Evolutionary conservation across 2,113 vertebrate species (phyloP).

Genomic region (Protobothrops flavoviridis): DNA sequence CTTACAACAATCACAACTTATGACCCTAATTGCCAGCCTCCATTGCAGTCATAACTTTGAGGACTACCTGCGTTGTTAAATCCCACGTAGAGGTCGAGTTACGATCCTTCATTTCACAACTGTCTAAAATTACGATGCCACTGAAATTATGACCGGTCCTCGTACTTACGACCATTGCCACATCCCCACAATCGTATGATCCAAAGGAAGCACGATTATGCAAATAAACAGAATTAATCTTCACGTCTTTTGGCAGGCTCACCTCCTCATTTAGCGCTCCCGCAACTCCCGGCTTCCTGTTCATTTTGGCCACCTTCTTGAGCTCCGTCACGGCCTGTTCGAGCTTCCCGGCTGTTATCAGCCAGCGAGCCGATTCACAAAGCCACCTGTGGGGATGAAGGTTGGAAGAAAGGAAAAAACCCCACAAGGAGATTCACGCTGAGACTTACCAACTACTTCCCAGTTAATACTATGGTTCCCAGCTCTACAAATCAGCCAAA

Average conservation of each 20-base stretch:
- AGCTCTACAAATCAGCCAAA: background rate
- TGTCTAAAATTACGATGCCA: background rate
- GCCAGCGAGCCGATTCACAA: conserved; percentile 79
- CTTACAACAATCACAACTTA: background rate
- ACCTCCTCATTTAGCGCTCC: conserved; percentile 78
- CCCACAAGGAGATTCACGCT: background rate
- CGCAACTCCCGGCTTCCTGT: conserved; percentile 67
- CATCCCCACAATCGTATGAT: background rate
- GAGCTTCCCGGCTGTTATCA: conserved; percentile 66
- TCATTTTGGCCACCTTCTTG: conserved; percentile 74
- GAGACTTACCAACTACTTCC: background rate
- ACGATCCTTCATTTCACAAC: background rate
- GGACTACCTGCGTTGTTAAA: background rate
- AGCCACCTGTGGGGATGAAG: conserved; percentile 72
- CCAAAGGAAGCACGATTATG: background rate
- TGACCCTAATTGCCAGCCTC: background rate
- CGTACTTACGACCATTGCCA: background rate
- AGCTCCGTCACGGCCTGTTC: conserved; percentile 71
- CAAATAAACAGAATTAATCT: background rate
- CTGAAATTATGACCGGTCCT: background rate
- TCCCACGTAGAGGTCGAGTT: background rate
- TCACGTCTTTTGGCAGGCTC: background rate
- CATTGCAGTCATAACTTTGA: background rate
- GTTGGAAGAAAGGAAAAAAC: too few species aligned
- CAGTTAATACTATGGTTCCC: background rate